These are phyloP conservation scores for Acyrthosiphon pisum DNA, from an alignment of 1,140 invertebrate species.

Conservation along the genomic window DNA sequence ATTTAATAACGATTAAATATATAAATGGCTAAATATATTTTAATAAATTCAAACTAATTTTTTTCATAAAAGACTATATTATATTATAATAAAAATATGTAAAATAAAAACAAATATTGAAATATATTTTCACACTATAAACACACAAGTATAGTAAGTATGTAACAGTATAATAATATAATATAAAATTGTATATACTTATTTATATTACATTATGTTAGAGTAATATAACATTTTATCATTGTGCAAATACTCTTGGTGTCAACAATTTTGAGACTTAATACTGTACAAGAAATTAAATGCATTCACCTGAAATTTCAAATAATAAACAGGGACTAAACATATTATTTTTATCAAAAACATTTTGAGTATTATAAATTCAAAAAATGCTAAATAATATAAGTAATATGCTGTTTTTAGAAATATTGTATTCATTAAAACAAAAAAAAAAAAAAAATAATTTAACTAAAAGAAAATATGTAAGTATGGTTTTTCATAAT, in stretches of 20 bases:
- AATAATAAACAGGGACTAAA: neutral
- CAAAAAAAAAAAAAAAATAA: neutral
- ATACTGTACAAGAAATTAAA: conserved; percentile 31
- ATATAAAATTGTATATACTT: conserved; percentile 8
- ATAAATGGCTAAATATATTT: neutral
- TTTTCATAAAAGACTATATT: neutral
- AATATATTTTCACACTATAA: conserved; percentile 31
- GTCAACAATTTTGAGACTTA: neutral
- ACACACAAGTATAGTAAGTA: neutral
- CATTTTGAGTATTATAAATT: neutral
- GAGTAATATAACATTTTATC: neutral
- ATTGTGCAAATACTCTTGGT: neutral
- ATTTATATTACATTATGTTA: neutral
- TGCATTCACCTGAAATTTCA: neutral
- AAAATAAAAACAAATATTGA: conserved; percentile 46
- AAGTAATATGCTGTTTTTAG: neutral
- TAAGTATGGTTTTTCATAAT: neutral
- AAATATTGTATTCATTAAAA: neutral
- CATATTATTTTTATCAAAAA: neutral
- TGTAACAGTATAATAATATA: neutral
- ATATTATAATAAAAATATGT: conserved; percentile 30
- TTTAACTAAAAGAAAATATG: neutral
- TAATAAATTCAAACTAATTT: conserved; percentile 8
- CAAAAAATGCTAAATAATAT: neutral
- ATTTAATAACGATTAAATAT: neutral